Evolutionary conservation across 2,797 vertebrate genomes (phyloP).

Genomic region (Babyrousa celebensis): DNA sequence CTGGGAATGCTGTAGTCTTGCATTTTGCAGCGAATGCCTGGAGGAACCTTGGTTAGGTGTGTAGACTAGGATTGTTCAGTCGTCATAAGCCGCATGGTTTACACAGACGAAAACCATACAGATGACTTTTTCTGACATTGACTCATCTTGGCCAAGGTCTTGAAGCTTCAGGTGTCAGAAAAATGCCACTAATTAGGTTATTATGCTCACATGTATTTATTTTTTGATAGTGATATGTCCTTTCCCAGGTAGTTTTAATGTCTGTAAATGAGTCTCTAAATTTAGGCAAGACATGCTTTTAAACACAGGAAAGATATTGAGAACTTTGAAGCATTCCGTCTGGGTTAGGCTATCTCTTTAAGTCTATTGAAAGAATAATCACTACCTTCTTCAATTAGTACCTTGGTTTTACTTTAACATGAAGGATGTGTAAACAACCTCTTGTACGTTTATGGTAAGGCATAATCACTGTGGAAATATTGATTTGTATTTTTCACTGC

Average conservation of each 20-base stretch:
- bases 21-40: slow-evolving; percentile 30
- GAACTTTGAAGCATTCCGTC: background rate
- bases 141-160: slow-evolving; percentile 29
- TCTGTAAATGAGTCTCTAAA: slow-evolving; percentile 30
- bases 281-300: slow-evolving; percentile 34
- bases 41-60: background rate
- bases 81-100: background rate
- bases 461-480: slow-evolving; percentile 17
- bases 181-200: slow-evolving; percentile 63
- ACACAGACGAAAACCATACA: background rate
- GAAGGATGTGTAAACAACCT: slow-evolving; percentile 54
- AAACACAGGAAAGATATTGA: slow-evolving; percentile 6
- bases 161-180: slow-evolving; percentile 49
- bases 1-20: background rate
- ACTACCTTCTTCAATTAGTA: slow-evolving; percentile 19
- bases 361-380: background rate
- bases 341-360: background rate
- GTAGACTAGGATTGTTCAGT: background rate
- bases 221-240: slow-evolving; percentile 4
- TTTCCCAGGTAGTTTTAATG: slow-evolving; percentile 20
- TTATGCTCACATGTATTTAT: background rate
- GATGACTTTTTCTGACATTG: slow-evolving; percentile 38
- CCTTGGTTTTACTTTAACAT: slow-evolving; percentile 49
- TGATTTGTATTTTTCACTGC: slow-evolving; percentile 59
- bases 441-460: background rate